Base-by-base conservation (phyloP, 2,113 vertebrate genomes). In the Pseudolaguvia tuberculata region DNA sequence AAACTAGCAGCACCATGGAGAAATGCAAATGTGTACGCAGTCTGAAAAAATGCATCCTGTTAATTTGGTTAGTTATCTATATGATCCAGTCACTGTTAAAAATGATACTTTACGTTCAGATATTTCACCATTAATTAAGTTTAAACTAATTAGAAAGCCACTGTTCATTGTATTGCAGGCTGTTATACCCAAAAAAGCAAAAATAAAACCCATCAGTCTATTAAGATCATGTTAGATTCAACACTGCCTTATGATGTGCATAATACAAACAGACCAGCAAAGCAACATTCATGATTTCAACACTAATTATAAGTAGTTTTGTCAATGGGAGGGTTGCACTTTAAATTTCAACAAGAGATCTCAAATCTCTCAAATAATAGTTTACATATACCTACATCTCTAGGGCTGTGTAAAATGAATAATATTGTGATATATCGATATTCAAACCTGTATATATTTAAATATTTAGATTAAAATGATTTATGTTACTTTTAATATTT, bases 201-300 rank as follows among this genome's bases (percentile, higher is more conserved):
- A 2, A 5, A 50, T n/a, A n/a, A n/a, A n/a, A 61, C 14, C 25
- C 48, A 47, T 11, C 18, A 35, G 27, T 17, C 1, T 25, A 73
- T 31, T 15, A 25, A 17, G 27, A 63, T 31, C 23, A 47, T 18
- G 25, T 53, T n/a, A 53, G 31, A 42, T 63, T 63, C 35, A 73
- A 50, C 47, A 62, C 27, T 21, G 25, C 25, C 31, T 48, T 73
- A 39, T 63, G 10, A 80, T 80, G 72, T 68, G 61, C 62, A 76
- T 80, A 66, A 77, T 71, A 20, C 61, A 58, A 77, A 61, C 55
- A 55, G n/a, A 57, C 35, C 39, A 12, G 84, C 81, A 68, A 72
- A 79, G 84, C 82, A 68, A 72, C 78, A 52, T 84, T 87, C 81
- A 88, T 86, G 82, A 87, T 88, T 88, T 82, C 86, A 86, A 86